phyloP scores from a whole-genome alignment of 2,113 vertebrate species.

The Pterocles orientalis region DNA sequence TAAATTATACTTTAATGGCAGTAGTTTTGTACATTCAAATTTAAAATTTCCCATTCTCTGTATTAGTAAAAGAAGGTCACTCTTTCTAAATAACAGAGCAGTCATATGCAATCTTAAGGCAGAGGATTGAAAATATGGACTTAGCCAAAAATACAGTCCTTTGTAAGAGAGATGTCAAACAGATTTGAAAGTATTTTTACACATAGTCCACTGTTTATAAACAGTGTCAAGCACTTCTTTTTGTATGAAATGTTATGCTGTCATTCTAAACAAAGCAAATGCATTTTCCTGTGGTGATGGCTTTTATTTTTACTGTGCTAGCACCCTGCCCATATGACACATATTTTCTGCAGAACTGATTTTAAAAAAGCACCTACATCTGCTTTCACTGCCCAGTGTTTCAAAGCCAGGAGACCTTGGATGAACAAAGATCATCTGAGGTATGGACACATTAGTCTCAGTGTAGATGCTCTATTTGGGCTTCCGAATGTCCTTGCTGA shows the following conservation, averaged over 20 bases:
- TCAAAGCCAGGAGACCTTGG: neutral
- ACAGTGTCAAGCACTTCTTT: neutral
- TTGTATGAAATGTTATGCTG: neutral
- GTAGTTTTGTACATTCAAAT: neutral
- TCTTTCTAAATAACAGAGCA: slow-evolving; percentile 41
- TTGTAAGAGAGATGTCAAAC: slow-evolving; percentile 1
- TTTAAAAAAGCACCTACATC: neutral
- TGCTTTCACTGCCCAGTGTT: neutral
- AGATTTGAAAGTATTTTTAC: slow-evolving; percentile 23
- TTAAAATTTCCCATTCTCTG: slow-evolving; percentile 14
- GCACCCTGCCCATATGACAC: neutral
- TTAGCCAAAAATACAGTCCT: slow-evolving; percentile 13
- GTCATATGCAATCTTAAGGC: neutral
- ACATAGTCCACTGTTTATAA: slow-evolving; percentile 35
- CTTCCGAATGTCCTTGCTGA: neutral
- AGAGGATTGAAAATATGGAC: neutral
- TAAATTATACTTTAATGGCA: slow-evolving; percentile 9
- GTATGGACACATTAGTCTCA: neutral
- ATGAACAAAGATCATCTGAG: neutral
- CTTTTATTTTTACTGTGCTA: neutral
- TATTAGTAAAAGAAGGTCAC: neutral
- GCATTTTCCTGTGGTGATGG: neutral
- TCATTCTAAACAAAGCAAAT: neutral
- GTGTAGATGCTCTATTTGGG: neutral
- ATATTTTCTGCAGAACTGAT: neutral